A percentile compares a stretch with the other conserved stretches of the same genome.
phyloP scores from a whole-genome alignment of 1,140 invertebrate genomes.

The Ditylenchus dipsaci region DNA sequence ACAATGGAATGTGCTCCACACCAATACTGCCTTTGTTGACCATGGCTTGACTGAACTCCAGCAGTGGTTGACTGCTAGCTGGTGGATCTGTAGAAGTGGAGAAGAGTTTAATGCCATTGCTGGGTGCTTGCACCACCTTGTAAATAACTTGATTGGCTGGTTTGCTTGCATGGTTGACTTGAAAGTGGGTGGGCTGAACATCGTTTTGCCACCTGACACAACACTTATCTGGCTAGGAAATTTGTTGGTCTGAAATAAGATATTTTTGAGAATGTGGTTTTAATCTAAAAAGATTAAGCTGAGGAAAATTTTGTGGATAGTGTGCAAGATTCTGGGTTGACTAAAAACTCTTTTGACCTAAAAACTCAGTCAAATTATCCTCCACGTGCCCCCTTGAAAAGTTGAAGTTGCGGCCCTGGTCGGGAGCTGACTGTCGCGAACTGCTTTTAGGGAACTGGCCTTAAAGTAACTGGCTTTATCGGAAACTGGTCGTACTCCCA shows the following conservation, averaged over 20 bases:
- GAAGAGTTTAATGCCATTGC: constrained; percentile 24
- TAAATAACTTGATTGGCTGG: constrained; percentile 44
- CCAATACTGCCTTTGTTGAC: constrained; percentile 41
- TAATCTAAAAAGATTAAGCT: too few species aligned
- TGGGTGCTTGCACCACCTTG: constrained; percentile 30
- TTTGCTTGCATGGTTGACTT: constrained; percentile 13
- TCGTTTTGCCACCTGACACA: constrained; percentile 40
- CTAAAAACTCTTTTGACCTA: too few species aligned
- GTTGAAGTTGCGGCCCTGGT: too few species aligned
- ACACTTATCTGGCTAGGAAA: constrained; percentile 43
- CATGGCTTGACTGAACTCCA: not conserved
- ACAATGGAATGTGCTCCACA: constrained; percentile 33
- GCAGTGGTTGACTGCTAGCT: not conserved
- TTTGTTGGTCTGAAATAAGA: constrained; percentile 26
- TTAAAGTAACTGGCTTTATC: too few species aligned
- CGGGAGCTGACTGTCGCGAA: too few species aligned
- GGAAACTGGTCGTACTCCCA: too few species aligned
- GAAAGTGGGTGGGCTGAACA: constrained; percentile 29
- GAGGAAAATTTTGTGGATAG: too few species aligned
- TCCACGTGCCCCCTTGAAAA: too few species aligned
- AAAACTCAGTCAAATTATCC: too few species aligned
- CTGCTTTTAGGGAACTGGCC: too few species aligned
- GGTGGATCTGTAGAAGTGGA: not conserved
- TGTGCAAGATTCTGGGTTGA: too few species aligned
- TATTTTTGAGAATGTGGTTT: not conserved